These are phyloP conservation scores for Enoplolaimus lenunculus DNA, from an alignment of 2,888 invertebrate genomes.

Conservation along the genomic window DNA sequence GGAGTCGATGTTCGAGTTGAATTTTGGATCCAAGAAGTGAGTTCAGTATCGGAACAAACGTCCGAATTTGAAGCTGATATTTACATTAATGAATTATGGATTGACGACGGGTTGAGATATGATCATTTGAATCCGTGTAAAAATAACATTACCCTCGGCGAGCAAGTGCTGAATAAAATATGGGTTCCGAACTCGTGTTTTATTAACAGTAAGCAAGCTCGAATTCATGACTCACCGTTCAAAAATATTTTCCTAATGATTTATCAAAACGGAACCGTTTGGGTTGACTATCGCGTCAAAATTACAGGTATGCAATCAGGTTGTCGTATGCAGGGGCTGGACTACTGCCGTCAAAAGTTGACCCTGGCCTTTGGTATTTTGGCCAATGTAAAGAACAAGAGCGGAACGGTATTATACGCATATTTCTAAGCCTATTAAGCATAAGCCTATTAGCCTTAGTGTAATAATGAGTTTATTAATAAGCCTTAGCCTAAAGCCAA, in stretches of 20 bases:
- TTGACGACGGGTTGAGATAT: not conserved
- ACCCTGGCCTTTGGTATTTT: too few relatives aligned
- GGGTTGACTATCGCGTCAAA: slow-evolving; percentile 14
- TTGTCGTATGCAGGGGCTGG: too few relatives aligned
- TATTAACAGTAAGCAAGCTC: slow-evolving; percentile 15
- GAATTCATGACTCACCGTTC: slow-evolving; percentile 16
- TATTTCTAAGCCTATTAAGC: too few relatives aligned
- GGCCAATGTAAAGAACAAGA: too few relatives aligned
- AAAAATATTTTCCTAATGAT: slow-evolving; percentile 18
- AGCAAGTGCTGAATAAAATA: slow-evolving; percentile 22
- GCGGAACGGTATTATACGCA: too few relatives aligned
- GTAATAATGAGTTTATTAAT: too few relatives aligned
- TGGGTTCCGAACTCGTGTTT: slow-evolving; percentile 17
- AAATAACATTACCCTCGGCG: slow-evolving; percentile 6
- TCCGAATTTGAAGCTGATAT: slow-evolving; percentile 14
- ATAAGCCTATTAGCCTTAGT: too few relatives aligned
- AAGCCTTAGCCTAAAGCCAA: too few relatives aligned
- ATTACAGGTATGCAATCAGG: not conserved
- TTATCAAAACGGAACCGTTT: slow-evolving; percentile 16
- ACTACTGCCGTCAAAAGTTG: too few relatives aligned
- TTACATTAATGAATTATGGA: slow-evolving; percentile 14
- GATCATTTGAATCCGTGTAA: slow-evolving; percentile 9
- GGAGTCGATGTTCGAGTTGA: slow-evolving; percentile 12
- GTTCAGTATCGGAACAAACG: slow-evolving; percentile 5
- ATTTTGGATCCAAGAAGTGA: slow-evolving; percentile 15